Evolutionary conservation across 2,888 invertebrate genomes (phyloP), one percentile per base, ranked within the genome.

Genomic region (Rhodophaea formosa): DNA sequence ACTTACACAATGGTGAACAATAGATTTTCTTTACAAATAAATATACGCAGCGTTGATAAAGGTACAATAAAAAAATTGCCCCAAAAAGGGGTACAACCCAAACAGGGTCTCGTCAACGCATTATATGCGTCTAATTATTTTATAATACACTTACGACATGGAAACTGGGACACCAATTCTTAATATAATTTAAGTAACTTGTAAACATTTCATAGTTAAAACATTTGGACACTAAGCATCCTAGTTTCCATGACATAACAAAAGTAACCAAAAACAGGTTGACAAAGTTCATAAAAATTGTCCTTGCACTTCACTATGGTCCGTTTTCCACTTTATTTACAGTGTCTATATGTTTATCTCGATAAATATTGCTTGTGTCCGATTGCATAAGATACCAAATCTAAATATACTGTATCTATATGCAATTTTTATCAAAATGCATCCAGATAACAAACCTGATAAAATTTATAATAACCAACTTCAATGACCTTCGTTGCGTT

Each of bases 301-400:
- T 77, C 64, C 74, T 61, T 70, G 59, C 80, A 82, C 80, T 78
- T 73, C 80, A 79, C 75, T 71, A 65, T 69, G 75, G 77, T 80
- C 77, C 71, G 17, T 72, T 75, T 67, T 72, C 74, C 75, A 74
- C 66, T 64, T 59, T 68, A 64, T 52, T 51, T 46, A 55, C 58
- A 58, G 51, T 63, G 57, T 63, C 45, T 47, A 56, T 63, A 62
- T 60, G 63, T 60, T 53, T 45, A 55, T 35, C 54, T 59, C 35
- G 59, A 57, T 60, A 64, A 65, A 65, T 61, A 67, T 57, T 55
- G 46, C 46, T 35, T 52, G 54, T 29, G 44, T 30, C 14, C 15
- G 51, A 35, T 51, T 51, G 15, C 32, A 35, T 51, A 51, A 49
- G 30, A 32, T 14, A 49, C 14, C 8, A 16, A 55, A 56, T 45